These are phyloP conservation scores for Stercorarius parasiticus DNA, from an alignment of 2,113 vertebrate genomes.

Conservation along the genomic window DNA sequence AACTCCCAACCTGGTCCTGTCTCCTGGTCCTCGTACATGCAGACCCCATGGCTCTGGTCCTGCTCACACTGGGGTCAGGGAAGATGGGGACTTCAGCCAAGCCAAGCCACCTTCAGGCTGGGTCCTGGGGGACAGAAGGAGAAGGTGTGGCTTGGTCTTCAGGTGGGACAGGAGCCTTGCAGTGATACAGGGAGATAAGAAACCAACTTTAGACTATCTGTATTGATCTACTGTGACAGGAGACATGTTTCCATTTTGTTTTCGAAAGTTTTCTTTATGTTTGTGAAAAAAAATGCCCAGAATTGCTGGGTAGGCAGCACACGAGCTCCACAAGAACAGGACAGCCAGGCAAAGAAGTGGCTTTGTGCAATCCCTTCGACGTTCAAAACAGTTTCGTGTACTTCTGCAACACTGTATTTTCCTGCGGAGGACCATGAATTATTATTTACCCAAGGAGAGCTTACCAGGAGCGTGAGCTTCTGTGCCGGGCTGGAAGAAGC, in stretches of 20 bases:
- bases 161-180: background rate
- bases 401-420: background rate
- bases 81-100: background rate
- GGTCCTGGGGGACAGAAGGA: background rate
- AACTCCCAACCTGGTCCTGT: background rate
- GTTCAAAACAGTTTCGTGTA: rapidly evolving
- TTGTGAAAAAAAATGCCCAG: background rate
- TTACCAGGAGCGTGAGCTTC: background rate
- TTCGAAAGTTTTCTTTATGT: background rate
- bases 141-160: background rate
- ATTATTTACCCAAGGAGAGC: background rate
- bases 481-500: background rate
- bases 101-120: background rate
- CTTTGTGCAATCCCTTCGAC: background rate
- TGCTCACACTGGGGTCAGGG: background rate
- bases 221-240: background rate
- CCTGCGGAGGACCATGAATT: background rate
- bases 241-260: background rate
- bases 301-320: background rate
- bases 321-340: background rate
- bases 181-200: background rate
- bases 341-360: too few species aligned
- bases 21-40: rapidly evolving
- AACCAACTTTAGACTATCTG: background rate
- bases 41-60: background rate